phyloP scores from a whole-genome alignment of 1,140 invertebrate genomes.

The Bursaphelenchus mucronatus region DNA sequence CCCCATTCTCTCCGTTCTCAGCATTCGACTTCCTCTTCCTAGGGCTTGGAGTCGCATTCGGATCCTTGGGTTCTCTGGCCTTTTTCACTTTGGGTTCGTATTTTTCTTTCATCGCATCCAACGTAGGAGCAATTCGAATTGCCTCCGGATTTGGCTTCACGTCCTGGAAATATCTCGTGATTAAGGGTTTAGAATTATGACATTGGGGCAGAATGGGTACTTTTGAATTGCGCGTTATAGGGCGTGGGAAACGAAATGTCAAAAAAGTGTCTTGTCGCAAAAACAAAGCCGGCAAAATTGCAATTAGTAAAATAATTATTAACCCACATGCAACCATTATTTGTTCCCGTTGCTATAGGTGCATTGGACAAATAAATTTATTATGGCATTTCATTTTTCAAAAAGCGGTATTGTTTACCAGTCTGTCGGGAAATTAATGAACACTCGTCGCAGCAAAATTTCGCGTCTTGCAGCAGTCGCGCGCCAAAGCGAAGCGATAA shows the following conservation, averaged over 20 bases:
- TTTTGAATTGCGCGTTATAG: background rate
- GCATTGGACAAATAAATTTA: background rate
- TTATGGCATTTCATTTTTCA: too few species aligned
- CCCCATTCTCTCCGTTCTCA: too few species aligned
- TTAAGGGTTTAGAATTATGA: background rate
- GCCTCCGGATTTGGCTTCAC: conserved; percentile 26
- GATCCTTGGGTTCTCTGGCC: background rate
- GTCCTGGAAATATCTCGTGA: conserved; percentile 22
- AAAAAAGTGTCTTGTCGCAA: background rate
- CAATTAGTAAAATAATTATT: background rate
- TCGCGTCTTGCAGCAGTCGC: too few species aligned
- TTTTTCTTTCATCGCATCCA: conserved; percentile 33
- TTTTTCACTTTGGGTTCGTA: conserved; percentile 28
- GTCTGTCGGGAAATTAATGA: too few species aligned
- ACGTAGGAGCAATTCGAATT: conserved; percentile 25
- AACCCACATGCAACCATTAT: background rate
- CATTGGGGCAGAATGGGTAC: background rate
- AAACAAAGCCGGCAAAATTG: background rate
- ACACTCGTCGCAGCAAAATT: too few species aligned
- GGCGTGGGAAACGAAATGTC: conserved; percentile 3
- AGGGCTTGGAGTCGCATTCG: background rate
- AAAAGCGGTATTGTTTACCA: too few species aligned
- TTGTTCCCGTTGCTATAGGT: background rate
- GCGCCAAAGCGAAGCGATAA: too few species aligned
- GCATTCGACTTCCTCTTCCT: background rate